Percentiles rank a stretch among this genome's conserved stretches.
These are phyloP conservation scores for Cephus spinipes DNA, from an alignment of 2,888 invertebrate species.

Conservation along the genomic window DNA sequence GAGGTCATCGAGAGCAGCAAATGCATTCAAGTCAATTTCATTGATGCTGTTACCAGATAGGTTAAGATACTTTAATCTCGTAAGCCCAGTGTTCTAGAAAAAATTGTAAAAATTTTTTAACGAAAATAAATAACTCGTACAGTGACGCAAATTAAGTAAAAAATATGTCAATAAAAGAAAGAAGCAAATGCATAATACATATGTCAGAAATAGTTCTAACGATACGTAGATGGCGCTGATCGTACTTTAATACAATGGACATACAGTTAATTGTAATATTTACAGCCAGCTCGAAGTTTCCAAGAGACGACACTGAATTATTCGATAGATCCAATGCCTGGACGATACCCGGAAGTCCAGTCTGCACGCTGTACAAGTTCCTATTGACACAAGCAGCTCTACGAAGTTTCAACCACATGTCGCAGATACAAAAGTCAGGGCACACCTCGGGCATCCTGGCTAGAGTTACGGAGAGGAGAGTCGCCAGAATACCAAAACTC, in stretches of 20 bases:
- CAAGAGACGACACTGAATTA: constrained; percentile 55
- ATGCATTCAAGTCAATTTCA: constrained; percentile 65
- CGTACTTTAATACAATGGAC: neutral
- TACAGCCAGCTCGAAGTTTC: constrained; percentile 52
- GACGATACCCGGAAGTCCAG: constrained; percentile 46
- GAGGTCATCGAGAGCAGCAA: constrained; percentile 65
- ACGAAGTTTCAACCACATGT: constrained; percentile 48
- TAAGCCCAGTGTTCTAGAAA: constrained; percentile 54
- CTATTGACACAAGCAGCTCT: constrained; percentile 53
- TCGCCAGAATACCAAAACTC: neutral
- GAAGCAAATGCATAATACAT: neutral
- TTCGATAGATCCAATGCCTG: constrained; percentile 60
- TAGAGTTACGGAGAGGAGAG: neutral
- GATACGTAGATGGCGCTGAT: constrained; percentile 5
- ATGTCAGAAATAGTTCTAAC: neutral
- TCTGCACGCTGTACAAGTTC: constrained; percentile 53
- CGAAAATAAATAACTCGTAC: neutral
- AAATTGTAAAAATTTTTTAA: neutral
- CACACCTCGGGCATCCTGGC: constrained; percentile 28
- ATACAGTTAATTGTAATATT: constrained; percentile 24
- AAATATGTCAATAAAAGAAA: neutral
- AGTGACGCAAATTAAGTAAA: constrained; percentile 17
- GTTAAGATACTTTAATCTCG: constrained; percentile 60
- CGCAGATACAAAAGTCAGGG: constrained; percentile 52
- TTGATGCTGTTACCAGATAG: constrained; percentile 66